Evolutionary conservation across 35 echinoderm and acorn worm species (phyloP).

Genomic region (Apostichopus californicus): DNA sequence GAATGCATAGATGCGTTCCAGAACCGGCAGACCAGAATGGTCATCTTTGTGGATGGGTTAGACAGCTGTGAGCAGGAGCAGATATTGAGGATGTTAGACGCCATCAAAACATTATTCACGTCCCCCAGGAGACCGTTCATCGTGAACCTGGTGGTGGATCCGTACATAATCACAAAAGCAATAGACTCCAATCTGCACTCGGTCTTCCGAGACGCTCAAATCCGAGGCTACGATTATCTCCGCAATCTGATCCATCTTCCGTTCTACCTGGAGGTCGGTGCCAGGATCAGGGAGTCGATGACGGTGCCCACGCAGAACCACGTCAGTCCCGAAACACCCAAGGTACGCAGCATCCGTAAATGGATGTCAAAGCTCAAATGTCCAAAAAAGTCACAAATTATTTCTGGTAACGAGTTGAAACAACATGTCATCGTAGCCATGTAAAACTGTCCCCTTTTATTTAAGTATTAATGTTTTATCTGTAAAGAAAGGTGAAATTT

Average conservation of each 20-base stretch:
- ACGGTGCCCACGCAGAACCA: conserved; percentile 72
- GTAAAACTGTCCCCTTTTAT: no score
- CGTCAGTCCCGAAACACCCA: conserved; percentile 60
- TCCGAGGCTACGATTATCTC: conserved; percentile 93
- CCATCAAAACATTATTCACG: conserved; percentile 91
- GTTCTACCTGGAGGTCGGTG: conserved; percentile 91
- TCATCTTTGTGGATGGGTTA: conserved; percentile 91
- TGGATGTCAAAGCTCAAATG: no score
- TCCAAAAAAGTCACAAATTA: no score
- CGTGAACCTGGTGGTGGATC: conserved; percentile 90
- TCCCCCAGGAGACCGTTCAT: conserved; percentile 83
- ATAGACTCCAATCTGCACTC: conserved; percentile 95
- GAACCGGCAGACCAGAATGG: conserved; percentile 80
- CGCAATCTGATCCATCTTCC: conserved; percentile 95
- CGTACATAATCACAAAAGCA: conserved; percentile 97
- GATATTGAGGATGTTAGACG: conserved; percentile 87
- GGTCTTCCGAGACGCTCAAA: conserved; percentile 93
- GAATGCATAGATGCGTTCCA: conserved; percentile 94
- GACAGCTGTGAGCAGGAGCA: conserved; percentile 98
- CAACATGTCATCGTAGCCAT: no score
- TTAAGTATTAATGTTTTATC: no score
- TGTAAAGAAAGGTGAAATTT: no score
- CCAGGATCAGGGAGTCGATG: conserved; percentile 71
- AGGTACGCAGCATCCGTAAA: conserved; percentile 52
- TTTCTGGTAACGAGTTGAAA: no score